Evolutionary conservation across 2,797 vertebrate genomes (phyloP).

Genomic region (Cuniculus paca): DNA sequence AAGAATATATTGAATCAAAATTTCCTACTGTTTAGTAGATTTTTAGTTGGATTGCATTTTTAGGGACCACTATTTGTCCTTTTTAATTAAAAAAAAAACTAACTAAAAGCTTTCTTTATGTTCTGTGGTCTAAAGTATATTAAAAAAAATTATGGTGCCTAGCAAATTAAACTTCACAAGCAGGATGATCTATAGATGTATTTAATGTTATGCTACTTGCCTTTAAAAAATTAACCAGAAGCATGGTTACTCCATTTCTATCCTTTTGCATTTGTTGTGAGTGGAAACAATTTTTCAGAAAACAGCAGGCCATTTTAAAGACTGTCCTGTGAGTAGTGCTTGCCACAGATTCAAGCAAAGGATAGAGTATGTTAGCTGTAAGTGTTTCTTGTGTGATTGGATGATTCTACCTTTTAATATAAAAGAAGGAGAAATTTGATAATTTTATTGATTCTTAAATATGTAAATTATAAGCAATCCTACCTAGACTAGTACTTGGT

Average conservation of each 20-base stretch:
- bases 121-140: background rate
- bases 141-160: background rate
- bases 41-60: slow-evolving; percentile 52
- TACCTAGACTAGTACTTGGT: background rate
- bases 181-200: background rate
- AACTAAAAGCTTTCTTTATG: background rate
- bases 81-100: slow-evolving; percentile 49
- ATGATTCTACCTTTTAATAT: background rate
- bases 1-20: background rate
- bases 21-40: background rate
- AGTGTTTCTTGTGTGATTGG: background rate
- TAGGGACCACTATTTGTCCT: background rate
- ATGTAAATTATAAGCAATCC: background rate
- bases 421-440: slow-evolving; percentile 17
- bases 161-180: slow-evolving; percentile 36
- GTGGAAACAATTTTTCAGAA: slow-evolving; percentile 2
- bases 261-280: slow-evolving; percentile 43
- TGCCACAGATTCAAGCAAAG: background rate
- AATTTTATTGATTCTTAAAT: background rate
- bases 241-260: background rate
- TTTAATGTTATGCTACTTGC: background rate
- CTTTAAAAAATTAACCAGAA: slow-evolving; percentile 16
- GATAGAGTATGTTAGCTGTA: background rate
- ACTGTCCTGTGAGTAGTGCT: background rate
- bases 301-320: background rate